Base-by-base conservation (phyloP, 2,888 invertebrate genomes). In the Zaprionus obscuricornis region DNA sequence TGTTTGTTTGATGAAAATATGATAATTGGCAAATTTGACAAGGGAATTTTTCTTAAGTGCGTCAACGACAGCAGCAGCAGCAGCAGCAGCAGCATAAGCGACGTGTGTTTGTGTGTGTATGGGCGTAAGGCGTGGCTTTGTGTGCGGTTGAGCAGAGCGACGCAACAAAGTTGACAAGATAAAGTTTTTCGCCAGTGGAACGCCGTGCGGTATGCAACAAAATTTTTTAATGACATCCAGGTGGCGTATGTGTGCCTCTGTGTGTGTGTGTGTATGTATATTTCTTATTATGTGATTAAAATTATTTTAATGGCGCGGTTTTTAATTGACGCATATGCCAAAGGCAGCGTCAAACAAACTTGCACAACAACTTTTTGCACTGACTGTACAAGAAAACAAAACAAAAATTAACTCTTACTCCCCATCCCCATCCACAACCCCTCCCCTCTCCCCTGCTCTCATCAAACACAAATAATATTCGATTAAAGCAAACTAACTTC, bases 21-120 rank as follows among this genome's bases (percentile, higher is more conserved):
- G 89, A 88, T 89, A 88, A 89, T 89, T 89, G 89, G 88, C 88
- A 89, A 89, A 89, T 89, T 89, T 88, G 89, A 87, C 87, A 87
- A 81, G 87, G 87, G 88, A 88, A 87, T 87, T 88, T 87, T 83
- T 83, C 82, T 85, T 78, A 82, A 85, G 85, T 78, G 81, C 78
- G 76, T 76, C 70, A 66, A 59, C 73, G 66, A 57, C 60, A 60
- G 59, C 62, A 42, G 22, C 37, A 39, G 7, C 0, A 17, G 1
- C 29, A 17, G 26, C 24, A 27, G 11, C n/a, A n/a, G n/a, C n/a
- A n/a, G 26, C 22, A 33, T 13, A 37, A 37, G 66, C 43, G 52
- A 50, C 47, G 60, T 50, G 45, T 60, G 45, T 45, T 31, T 40
- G 42, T 33, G 51, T 26, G 29, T 22, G 50, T 29, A 37, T 22